A percentile compares a stretch with the other conserved stretches of the same genome.
Evolutionary conservation across 2,797 vertebrate species (phyloP).

Genomic region (Pseudochirops cupreus): DNA sequence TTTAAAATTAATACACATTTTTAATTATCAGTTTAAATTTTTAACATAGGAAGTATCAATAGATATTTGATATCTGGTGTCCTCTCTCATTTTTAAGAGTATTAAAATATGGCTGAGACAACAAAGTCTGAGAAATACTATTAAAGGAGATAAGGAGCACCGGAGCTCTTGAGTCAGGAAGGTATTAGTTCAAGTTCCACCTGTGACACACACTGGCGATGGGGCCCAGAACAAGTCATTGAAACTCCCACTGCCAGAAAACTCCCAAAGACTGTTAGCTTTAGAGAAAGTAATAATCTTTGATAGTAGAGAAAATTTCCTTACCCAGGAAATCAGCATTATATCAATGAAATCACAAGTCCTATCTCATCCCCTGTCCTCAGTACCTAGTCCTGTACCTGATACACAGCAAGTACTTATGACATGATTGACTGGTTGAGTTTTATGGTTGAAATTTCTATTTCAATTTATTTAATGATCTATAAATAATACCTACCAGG

Average conservation of each 20-base stretch:
- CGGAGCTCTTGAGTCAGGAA: not conserved
- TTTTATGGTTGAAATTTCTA: not conserved
- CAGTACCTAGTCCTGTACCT: not conserved
- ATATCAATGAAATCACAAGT: not conserved
- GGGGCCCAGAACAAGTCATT: no score
- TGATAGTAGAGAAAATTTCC: not conserved
- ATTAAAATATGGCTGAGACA: not conserved
- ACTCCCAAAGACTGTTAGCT: not conserved
- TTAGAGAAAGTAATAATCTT: not conserved
- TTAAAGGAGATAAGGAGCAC: not conserved
- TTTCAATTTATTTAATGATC: not conserved
- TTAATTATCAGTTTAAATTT: not conserved
- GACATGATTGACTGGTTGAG: not conserved
- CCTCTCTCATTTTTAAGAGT: not conserved
- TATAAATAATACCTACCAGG: not conserved
- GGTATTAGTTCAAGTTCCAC: not conserved
- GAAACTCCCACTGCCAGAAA: not conserved
- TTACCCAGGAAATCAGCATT: not conserved
- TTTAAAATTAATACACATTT: not conserved
- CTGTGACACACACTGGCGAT: not conserved
- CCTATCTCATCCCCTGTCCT: not conserved
- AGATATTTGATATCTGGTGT: not conserved
- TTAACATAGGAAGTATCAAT: not conserved
- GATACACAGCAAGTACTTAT: not conserved
- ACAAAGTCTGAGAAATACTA: not conserved